A percentile compares a stretch with the other conserved stretches of the same genome.
Evolutionary conservation across 2,888 invertebrate species (phyloP).

Genomic region (Blastobasis adustella): DNA sequence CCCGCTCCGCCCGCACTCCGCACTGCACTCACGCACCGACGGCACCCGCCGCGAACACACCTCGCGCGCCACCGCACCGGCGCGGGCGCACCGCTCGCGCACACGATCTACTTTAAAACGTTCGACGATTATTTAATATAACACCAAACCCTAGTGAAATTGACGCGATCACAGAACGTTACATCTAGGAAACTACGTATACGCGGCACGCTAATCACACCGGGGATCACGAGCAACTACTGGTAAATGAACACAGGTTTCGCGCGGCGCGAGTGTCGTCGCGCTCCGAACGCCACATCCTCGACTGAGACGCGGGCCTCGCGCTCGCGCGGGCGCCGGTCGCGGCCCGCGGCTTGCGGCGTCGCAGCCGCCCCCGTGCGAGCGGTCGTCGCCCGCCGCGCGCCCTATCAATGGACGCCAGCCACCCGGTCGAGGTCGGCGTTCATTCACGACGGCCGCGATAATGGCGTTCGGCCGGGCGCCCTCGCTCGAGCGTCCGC

Average conservation of each 20-base stretch:
- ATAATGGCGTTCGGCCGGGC: constrained; percentile 64
- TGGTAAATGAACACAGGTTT: constrained; percentile 71
- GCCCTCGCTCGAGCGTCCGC: constrained; percentile 48
- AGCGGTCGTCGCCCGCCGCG: constrained; percentile 41
- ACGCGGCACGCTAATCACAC: constrained; percentile 47
- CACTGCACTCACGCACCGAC: constrained; percentile 23
- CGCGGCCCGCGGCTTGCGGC: constrained; percentile 29
- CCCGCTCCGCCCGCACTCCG: constrained; percentile 51
- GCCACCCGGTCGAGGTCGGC: constrained; percentile 66
- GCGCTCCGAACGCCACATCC: constrained; percentile 68
- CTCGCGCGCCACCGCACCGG: constrained; percentile 17
- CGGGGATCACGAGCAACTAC: constrained; percentile 46
- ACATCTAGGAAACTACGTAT: constrained; percentile 43
- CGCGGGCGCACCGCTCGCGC: constrained; percentile 29
- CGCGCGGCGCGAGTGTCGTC: constrained; percentile 60
- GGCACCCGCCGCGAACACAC: constrained; percentile 20
- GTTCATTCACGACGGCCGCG: constrained; percentile 70
- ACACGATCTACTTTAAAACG: constrained; percentile 14
- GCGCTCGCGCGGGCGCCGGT: constrained; percentile 53
- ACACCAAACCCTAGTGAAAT: constrained; percentile 45
- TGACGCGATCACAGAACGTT: constrained; percentile 69
- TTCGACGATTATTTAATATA: constrained; percentile 24
- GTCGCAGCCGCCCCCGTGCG: constrained; percentile 65
- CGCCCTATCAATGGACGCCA: constrained; percentile 65
- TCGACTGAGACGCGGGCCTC: constrained; percentile 65